Base-by-base conservation (phyloP, 1,140 invertebrate species). In the Leptinotarsa defecta region DNA sequence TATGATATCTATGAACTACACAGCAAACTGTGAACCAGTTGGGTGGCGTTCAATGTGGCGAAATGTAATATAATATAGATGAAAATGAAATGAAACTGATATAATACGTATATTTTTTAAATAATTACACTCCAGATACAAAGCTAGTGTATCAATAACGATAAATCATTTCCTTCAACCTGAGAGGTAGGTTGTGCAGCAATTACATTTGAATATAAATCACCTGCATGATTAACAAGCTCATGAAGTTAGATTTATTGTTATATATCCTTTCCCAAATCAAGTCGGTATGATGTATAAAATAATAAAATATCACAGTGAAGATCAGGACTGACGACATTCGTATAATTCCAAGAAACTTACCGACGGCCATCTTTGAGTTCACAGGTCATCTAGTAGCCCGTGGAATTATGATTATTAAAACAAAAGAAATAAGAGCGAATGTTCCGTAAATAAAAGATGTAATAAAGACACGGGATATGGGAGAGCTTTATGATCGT, bases 381-480 rank as follows among this genome's bases (percentile, higher is more conserved):
- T 73, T 73, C 71, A 73, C 57, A 61, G 71, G 71, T 73, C 71
- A 73, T 65, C 61, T 73, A 73, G 71, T 73, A 73, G 71, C 71
- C 48, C 71, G 63, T 62, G 71, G 71, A 73, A 73, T 73, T 73
- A 73, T 73, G 61, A 73, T 73, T 73, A 73, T 73, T 73, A 65
- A 73, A 73, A 73, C 71, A 73, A 73, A 73, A 73, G 71, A 73
- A 73, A 73, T 73, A 73, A 73, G 71, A 73, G 71, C 71, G 71
- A 73, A 43, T 73, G 71, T 73, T 65, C 57, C 71, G 57, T 73
- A 65, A 65, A 49, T 65, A 65, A 65, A 49, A 73, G 61, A 73
- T 73, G 34, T 13, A 65, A 73, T 48, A 72, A 72, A 72, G 71
- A 73, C 57, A 65, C 67, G 71, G 27, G n/a, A n/a, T 57, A 71